Percentiles rank a stretch among this genome's conserved stretches.
These are phyloP conservation scores for Cydia fagiglandana DNA, from an alignment of 1,140 invertebrate species.

Conservation along the genomic window DNA sequence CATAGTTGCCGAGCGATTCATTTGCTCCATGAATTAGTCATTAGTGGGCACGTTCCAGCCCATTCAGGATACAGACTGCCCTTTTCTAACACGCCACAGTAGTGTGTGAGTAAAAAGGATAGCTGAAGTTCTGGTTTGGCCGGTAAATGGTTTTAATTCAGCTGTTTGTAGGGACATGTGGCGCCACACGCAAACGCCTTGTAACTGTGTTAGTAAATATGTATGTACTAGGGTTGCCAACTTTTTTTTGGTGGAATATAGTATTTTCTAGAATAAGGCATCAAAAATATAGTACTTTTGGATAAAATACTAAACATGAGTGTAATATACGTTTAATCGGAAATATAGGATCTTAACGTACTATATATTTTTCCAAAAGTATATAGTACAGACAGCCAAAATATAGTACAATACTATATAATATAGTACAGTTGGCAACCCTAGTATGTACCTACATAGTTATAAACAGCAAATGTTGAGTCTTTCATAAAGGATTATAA, in stretches of 20 bases:
- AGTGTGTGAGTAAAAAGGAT: background rate
- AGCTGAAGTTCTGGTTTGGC: slow-evolving; percentile 16
- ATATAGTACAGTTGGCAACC: too few species aligned
- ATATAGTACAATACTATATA: too few species aligned
- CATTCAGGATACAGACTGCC: background rate
- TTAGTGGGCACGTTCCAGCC: slow-evolving; percentile 31
- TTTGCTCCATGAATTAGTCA: slow-evolving; percentile 38
- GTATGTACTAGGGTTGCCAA: too few species aligned
- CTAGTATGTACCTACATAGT: too few species aligned
- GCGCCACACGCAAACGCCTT: slow-evolving; percentile 25
- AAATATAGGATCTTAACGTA: too few species aligned
- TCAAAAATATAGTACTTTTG: too few species aligned
- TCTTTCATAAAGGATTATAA: background rate
- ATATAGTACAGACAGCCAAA: too few species aligned
- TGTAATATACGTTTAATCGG: too few species aligned
- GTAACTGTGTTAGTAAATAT: slow-evolving; percentile 27
- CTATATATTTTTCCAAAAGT: too few species aligned
- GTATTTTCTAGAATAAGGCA: too few species aligned
- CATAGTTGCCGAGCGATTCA: slow-evolving; percentile 34
- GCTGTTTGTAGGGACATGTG: slow-evolving; percentile 21
- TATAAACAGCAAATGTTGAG: slow-evolving; percentile 3
- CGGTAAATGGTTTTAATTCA: slow-evolving; percentile 18
- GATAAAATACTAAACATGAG: too few species aligned
- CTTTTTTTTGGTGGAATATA: too few species aligned
- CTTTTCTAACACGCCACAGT: background rate